Evolutionary conservation across 2,888 invertebrate species (phyloP).

Genomic region (Oscheius onirici): DNA sequence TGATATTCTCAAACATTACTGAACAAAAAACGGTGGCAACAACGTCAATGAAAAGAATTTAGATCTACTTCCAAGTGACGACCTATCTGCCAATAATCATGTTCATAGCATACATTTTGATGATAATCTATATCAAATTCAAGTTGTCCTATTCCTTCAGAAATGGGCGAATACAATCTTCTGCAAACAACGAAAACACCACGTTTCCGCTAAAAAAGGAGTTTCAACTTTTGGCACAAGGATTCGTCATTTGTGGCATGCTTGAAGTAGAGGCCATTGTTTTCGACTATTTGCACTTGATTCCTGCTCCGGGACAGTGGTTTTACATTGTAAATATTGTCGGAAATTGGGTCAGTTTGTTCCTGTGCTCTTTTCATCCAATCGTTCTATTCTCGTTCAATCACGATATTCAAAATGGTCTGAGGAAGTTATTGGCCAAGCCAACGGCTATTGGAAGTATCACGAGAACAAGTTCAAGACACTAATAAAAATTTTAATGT

Average conservation of each 20-base stretch:
- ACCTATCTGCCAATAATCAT: conserved; percentile 1
- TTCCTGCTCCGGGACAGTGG: conserved; percentile 3
- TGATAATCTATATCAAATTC: conserved; percentile 11
- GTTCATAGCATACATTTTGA: background rate
- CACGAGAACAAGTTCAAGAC: no score
- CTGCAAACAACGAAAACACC: no score
- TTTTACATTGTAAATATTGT: background rate
- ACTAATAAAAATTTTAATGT: no score
- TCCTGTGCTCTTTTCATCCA: conserved; percentile 7
- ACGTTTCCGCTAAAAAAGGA: background rate
- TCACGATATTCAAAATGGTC: background rate
- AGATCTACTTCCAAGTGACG: background rate
- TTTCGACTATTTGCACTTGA: background rate
- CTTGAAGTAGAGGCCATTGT: background rate
- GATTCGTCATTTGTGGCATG: conserved; percentile 4
- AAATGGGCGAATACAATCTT: background rate
- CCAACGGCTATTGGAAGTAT: no score
- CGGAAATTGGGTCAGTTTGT: background rate
- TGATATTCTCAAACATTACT: no score
- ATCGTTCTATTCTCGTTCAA: conserved; percentile 8
- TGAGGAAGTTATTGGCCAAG: background rate
- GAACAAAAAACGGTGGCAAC: no score
- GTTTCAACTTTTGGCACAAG: conserved; percentile 12
- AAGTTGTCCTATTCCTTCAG: background rate
- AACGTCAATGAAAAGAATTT: background rate